Evolutionary conservation across 2,797 vertebrate species (phyloP).

Genomic region (Catamblyrhynchus diadema): DNA sequence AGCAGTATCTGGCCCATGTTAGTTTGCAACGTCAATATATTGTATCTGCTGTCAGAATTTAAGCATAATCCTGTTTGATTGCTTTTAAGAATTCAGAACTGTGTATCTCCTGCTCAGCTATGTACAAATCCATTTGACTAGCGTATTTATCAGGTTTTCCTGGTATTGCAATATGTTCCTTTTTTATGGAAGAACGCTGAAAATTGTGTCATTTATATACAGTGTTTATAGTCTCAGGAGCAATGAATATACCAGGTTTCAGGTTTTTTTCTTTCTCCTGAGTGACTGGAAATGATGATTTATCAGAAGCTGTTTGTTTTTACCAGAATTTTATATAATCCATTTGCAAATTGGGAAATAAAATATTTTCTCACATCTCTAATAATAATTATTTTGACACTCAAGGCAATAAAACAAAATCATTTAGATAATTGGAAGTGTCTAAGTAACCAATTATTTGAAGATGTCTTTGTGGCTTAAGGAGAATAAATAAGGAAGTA

Average conservation of each 20-base stretch:
- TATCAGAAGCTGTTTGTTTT: slow-evolving; percentile 50
- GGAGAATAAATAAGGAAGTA: slow-evolving; percentile 13
- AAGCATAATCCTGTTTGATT: not conserved
- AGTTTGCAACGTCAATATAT: not conserved
- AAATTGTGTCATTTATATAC: not conserved
- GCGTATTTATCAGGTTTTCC: not conserved
- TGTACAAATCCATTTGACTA: not conserved
- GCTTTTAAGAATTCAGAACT: not conserved
- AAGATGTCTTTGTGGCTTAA: slow-evolving; percentile 11
- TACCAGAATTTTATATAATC: slow-evolving; percentile 44
- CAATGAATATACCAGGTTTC: not conserved
- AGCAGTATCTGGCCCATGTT: not conserved
- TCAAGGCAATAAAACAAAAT: slow-evolving; percentile 51
- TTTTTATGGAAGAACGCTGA: not conserved
- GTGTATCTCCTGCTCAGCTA: not conserved
- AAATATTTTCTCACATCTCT: slow-evolving; percentile 48
- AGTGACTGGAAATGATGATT: not conserved
- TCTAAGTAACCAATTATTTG: slow-evolving; percentile 44
- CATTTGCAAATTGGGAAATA: slow-evolving; percentile 35
- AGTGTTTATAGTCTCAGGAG: not conserved
- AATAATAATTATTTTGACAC: slow-evolving; percentile 50
- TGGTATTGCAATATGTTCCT: not conserved
- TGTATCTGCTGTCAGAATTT: not conserved
- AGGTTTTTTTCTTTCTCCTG: not conserved
- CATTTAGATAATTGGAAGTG: slow-evolving; percentile 36